phyloP scores from a whole-genome alignment of 2,113 vertebrate genomes.

The Ovibos moschatus region DNA sequence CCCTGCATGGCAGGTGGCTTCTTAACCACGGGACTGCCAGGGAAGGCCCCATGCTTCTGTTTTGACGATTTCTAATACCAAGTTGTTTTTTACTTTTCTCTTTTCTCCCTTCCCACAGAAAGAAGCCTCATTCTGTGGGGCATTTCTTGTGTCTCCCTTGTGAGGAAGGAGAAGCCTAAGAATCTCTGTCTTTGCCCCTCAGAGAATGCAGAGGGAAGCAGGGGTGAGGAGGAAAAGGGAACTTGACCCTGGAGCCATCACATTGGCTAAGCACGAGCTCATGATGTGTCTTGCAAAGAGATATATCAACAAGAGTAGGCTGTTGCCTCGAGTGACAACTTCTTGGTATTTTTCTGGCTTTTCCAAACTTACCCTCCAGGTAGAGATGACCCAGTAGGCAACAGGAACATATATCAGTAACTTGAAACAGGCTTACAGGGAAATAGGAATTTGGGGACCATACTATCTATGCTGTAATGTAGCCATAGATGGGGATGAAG shows the following conservation, averaged over 20 bases:
- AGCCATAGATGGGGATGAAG: not conserved
- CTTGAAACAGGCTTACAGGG: not conserved
- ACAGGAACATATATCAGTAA: not conserved
- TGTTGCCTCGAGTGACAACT: not conserved
- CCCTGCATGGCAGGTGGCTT: not conserved
- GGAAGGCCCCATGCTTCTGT: not conserved
- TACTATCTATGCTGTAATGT: not conserved
- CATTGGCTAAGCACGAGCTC: not conserved
- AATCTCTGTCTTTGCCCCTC: conserved; percentile 85
- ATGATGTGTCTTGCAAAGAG: not conserved
- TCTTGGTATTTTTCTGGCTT: not conserved
- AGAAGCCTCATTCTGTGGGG: conserved; percentile 75
- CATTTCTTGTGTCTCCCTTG: conserved; percentile 81
- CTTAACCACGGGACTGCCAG: not conserved
- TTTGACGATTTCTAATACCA: not conserved
- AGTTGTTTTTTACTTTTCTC: not conserved
- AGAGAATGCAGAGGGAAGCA: conserved; percentile 84
- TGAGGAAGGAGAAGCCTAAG: conserved; percentile 84
- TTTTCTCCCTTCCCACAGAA: conserved; percentile 70
- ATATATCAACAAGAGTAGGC: not conserved
- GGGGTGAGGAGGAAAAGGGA: not conserved
- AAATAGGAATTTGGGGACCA: not conserved
- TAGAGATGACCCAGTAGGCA: not conserved
- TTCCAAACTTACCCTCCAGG: not conserved
- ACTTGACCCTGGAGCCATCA: not conserved